Percentiles rank a stretch among this genome's conserved stretches.
phyloP scores from a whole-genome alignment of 1,140 invertebrate species.

The Diorhabda carinulata region DNA sequence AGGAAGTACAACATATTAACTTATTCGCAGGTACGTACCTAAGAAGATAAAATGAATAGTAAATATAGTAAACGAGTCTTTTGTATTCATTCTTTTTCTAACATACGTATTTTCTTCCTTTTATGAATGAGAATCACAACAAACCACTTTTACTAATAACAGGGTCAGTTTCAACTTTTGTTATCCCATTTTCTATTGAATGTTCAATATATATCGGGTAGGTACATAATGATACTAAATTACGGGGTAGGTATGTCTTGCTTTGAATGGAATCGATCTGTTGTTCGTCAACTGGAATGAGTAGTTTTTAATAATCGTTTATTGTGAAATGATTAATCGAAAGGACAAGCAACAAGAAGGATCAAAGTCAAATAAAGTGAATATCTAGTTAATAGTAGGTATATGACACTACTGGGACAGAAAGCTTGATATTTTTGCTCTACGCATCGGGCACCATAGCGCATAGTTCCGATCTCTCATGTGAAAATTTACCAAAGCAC shows the following conservation, averaged over 20 bases:
- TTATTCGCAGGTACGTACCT: not conserved
- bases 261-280: not conserved
- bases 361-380: not conserved
- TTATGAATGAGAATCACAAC: slow-evolving; percentile 1
- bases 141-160: slow-evolving; percentile 8
- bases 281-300: not conserved
- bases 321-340: not conserved
- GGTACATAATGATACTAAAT: slow-evolving; percentile 12
- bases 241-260: not conserved
- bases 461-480: no score
- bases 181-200: slow-evolving; percentile 3
- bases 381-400: not conserved
- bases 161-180: slow-evolving; percentile 8
- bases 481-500: no score
- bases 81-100: not conserved
- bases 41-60: slow-evolving; percentile 5
- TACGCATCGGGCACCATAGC: no score
- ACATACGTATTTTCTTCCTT: not conserved
- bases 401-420: not conserved
- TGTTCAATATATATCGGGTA: not conserved
- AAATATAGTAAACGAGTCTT: slow-evolving; percentile 10
- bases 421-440: not conserved
- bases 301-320: not conserved
- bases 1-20: slow-evolving; percentile 15
- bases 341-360: no score